A percentile compares a stretch with the other conserved stretches of the same genome.
These are phyloP conservation scores for Myrmophylax atrothorax DNA, from an alignment of 2,113 vertebrate species.

Conservation along the genomic window DNA sequence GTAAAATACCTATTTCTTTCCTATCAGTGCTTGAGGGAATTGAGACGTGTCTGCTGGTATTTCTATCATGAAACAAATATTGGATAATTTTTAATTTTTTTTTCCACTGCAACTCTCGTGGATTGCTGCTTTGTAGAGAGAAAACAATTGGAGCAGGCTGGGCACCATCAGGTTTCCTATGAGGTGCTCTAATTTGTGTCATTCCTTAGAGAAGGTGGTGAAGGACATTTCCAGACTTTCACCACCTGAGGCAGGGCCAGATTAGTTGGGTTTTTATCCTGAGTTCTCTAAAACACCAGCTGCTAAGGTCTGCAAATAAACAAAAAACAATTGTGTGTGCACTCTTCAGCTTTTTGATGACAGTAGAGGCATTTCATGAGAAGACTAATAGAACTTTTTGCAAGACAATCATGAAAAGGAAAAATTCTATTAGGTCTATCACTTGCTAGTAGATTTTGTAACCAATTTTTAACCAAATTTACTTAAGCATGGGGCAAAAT, in stretches of 20 bases:
- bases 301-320: neutral
- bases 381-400: neutral
- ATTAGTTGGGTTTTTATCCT: neutral
- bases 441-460: neutral
- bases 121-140: neutral
- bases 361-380: fast-evolving
- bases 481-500: neutral
- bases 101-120: neutral
- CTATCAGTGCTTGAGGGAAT: neutral
- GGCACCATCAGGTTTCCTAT: neutral
- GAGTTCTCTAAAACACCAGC: neutral
- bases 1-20: neutral
- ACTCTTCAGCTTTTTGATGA: neutral
- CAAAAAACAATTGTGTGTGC: neutral
- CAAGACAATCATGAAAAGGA: neutral
- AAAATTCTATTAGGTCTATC: neutral
- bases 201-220: neutral
- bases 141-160: neutral
- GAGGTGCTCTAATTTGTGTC: neutral
- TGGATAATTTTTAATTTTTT: neutral
- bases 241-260: neutral
- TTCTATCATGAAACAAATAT: neutral
- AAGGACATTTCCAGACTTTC: neutral
- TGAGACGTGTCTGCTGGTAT: neutral
- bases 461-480: neutral